Conservation (phyloP, 2,113 vertebrate species). For the Crotalus viridis region DNA sequence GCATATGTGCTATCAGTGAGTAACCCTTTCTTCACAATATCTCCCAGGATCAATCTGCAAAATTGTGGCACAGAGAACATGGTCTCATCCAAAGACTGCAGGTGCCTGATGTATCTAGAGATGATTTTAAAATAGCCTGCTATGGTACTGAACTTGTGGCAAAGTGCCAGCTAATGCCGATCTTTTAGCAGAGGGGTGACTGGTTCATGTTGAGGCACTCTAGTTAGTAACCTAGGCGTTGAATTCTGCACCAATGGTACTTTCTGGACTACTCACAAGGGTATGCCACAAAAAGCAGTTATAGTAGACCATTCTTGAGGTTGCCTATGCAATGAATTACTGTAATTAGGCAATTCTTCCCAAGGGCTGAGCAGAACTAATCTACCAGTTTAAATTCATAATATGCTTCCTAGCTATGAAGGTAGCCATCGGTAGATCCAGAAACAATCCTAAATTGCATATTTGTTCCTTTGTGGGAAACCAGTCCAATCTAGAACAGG, state of each 20-base stretch:
- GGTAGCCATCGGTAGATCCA: neutral
- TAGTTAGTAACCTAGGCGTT: neutral
- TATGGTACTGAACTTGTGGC: neutral
- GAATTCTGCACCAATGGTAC: neutral
- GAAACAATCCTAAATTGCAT: neutral
- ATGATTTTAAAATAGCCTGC: neutral
- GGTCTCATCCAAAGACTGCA: neutral
- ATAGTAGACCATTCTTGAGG: neutral
- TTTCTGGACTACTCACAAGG: neutral
- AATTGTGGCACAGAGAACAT: neutral
- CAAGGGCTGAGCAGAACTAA: neutral
- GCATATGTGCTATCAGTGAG: neutral
- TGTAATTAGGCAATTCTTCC: neutral
- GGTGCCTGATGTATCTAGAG: neutral
- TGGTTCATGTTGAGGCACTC: neutral
- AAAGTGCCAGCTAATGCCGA: neutral
- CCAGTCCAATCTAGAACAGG: neutral
- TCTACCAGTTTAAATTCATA: neutral
- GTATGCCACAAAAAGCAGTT: neutral
- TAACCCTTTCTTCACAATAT: neutral
- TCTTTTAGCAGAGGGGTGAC: neutral
- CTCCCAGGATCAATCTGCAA: neutral
- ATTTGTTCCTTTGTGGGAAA: neutral
- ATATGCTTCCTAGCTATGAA: neutral
- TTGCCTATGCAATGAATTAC: neutral